phyloP scores from a whole-genome alignment of 2,888 invertebrate genomes.

The Penaeus monodon region DNA sequence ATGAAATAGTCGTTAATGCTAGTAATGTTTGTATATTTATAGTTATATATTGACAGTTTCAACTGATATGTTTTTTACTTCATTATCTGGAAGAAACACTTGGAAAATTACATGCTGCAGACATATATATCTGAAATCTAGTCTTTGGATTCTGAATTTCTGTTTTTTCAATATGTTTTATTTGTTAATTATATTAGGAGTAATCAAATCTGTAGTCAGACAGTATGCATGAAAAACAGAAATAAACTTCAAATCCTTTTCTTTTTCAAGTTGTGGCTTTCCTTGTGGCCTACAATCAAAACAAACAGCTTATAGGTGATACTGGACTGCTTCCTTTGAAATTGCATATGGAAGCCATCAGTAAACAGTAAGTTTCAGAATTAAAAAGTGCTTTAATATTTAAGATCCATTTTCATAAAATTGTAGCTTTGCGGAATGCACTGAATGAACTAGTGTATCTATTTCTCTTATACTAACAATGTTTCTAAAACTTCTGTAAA shows the following conservation, averaged over 20 bases:
- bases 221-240: not conserved
- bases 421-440: no score
- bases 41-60: not conserved
- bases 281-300: slow-evolving; percentile 70
- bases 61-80: not conserved
- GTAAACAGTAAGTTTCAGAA: slow-evolving; percentile 19
- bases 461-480: no score
- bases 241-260: slow-evolving; percentile 66
- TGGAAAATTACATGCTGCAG: not conserved
- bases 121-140: not conserved
- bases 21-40: not conserved
- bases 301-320: slow-evolving; percentile 69
- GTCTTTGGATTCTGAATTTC: no score
- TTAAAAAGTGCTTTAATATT: not conserved
- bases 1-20: not conserved
- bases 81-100: not conserved
- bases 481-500: no score
- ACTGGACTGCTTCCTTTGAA: slow-evolving; percentile 69
- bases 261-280: slow-evolving; percentile 68
- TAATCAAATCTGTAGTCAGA: no score
- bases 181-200: no score
- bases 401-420: not conserved
- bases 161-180: no score
- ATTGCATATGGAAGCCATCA: slow-evolving; percentile 66
- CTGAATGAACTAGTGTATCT: no score